Evolutionary conservation across 1,140 invertebrate species (phyloP), one percentile per base, ranked within the genome.

Genomic region (Zaprionus davidi): DNA sequence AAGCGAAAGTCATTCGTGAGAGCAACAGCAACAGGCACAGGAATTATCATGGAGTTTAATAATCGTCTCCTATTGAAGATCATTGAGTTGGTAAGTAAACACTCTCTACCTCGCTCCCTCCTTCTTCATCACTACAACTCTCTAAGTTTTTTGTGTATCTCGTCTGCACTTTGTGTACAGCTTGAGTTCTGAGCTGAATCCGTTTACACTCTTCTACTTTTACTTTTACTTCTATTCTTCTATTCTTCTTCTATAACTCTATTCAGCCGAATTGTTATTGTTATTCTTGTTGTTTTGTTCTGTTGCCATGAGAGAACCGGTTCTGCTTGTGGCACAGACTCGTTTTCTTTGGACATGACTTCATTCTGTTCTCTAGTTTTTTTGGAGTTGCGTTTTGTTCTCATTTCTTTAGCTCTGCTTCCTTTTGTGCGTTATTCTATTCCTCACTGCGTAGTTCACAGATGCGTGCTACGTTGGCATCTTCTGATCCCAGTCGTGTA

Each of bases 61-160:
- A 92, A 92, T 82, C 91, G 91, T 78, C 72, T 91, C 51, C 62
- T 92, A 56, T 71, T 92, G 63, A 92, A 92, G 78, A 87, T 92
- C 57, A 91, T 92, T 49, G 88, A 92, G 83, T 69, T 92, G 91
- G 91, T 92, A 55, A 92, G 91, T 79, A 22, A 24, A 7, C 46
- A 3, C 46, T 51, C 11, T 51, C 20, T 24, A 11, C 2, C 20
- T 22, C 20, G 3, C 46, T 22, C 22, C 22, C 46, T 24, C 9
- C 3, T 11, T 4, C 46, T 12, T 9, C 17, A 5, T 5, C 20
- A 24, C 20, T 51, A 5, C 12, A 22, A 13, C 46, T 24, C 6
- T 51, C 11, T 1, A 11, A 12, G 46, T 24, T 22, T n/a, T 34
- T 34, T 59, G 41, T 46, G 6, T 46, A 17, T 46, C 9, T 3